phyloP scores from a whole-genome alignment of 2,113 vertebrate species.

The Uria lomvia region DNA sequence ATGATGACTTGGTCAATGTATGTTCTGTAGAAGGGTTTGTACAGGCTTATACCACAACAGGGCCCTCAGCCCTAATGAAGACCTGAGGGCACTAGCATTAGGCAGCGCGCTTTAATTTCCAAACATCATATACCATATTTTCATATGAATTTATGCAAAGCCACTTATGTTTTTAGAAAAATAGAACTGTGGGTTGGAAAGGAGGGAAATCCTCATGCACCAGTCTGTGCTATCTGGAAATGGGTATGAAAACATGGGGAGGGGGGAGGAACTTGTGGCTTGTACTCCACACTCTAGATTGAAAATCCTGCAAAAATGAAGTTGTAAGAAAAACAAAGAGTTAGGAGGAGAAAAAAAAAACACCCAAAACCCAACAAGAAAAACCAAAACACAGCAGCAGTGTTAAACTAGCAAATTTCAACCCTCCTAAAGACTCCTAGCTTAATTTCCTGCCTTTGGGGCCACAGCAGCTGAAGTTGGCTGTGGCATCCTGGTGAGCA shows the following conservation, averaged over 20 bases:
- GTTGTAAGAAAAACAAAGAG: neutral
- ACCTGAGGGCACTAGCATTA: neutral
- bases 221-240: neutral
- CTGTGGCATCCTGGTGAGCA: neutral
- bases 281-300: neutral
- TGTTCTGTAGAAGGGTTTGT: neutral
- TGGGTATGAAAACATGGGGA: neutral
- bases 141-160: neutral
- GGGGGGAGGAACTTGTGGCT: neutral
- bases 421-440: neutral
- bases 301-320: neutral
- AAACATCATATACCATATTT: neutral
- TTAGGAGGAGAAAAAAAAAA: neutral
- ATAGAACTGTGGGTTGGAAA: neutral
- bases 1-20: accelerated
- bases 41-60: neutral
- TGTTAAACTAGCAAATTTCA: neutral
- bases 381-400: neutral
- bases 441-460: neutral
- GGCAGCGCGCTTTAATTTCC: neutral
- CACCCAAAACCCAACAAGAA: neutral
- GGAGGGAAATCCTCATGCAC: neutral
- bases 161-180: neutral
- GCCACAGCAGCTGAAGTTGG: neutral
- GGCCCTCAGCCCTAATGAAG: neutral